Evolutionary conservation across 2,113 vertebrate species (phyloP).

Genomic region (Cephalopholis sonnerati): DNA sequence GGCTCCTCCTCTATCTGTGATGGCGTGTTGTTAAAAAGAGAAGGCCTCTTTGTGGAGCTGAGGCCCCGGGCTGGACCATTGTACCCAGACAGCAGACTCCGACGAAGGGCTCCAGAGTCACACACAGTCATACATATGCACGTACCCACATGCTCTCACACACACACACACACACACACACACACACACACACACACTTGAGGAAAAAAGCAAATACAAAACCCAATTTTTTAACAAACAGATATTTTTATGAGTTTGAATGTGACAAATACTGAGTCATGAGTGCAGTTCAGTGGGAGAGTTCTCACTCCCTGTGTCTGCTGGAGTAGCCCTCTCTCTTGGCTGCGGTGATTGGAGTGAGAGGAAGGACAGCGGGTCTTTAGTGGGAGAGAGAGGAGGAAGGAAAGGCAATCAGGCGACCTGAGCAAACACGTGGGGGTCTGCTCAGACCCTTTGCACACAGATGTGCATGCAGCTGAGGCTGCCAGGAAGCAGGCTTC

Average conservation of each 20-base stretch:
- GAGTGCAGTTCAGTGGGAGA: slow-evolving; percentile 51
- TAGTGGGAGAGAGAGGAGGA: slow-evolving; percentile 84
- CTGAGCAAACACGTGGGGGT: slow-evolving; percentile 85
- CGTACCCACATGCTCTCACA: slow-evolving; percentile 55
- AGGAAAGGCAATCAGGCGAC: slow-evolving; percentile 88
- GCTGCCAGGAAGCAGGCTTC: slow-evolving; percentile 86
- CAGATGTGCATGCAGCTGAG: slow-evolving; percentile 88
- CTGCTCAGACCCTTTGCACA: slow-evolving; percentile 75
- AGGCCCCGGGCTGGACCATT: slow-evolving; percentile 77
- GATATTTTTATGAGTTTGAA: neutral
- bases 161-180: slow-evolving; percentile 61
- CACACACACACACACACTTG: slow-evolving; percentile 48
- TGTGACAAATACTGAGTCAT: slow-evolving; percentile 59
- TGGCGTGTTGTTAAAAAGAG: slow-evolving; percentile 75
- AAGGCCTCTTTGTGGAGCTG: slow-evolving; percentile 81
- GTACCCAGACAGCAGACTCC: slow-evolving; percentile 79
- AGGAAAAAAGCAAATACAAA: slow-evolving; percentile 41
- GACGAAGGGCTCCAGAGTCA: slow-evolving; percentile 71
- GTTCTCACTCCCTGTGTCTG: slow-evolving; percentile 41
- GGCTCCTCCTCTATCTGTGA: slow-evolving; percentile 77
- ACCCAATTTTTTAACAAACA: slow-evolving; percentile 31
- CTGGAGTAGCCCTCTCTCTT: slow-evolving; percentile 62
- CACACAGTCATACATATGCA: slow-evolving; percentile 74
- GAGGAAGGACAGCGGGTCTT: slow-evolving; percentile 85
- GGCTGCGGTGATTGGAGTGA: slow-evolving; percentile 80